Base-by-base conservation (phyloP, 2,797 vertebrate species). In the Pseudochirops cupreus region DNA sequence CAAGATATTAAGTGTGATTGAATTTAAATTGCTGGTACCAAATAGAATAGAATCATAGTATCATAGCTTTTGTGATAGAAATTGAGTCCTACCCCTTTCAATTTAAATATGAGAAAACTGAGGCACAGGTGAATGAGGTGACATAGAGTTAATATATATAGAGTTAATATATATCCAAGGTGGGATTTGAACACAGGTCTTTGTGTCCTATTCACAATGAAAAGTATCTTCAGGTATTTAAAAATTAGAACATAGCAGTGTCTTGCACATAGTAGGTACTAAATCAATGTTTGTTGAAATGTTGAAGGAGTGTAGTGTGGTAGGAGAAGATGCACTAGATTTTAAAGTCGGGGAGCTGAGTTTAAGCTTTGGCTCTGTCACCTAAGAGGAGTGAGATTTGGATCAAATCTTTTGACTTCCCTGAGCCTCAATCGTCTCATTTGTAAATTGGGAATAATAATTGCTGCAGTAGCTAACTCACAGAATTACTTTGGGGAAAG, bases 11-110 rank as follows among this genome's bases (percentile, higher is more conserved):
- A 55, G 91, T 10, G 56, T 16, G 24, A 21, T 0, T 26, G 24
- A 33, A 29, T 5, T 0, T 53, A 21, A 0, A 14, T 14, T 46
- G 82, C 59, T 46, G 24, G 3, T 16, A 0, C 11, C 11, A 1
- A 24, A 50, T 0, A 46, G 21, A 33, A 50, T 28, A 50, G 1
- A 0, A 26, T 11, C 6, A 26, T 26, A 87, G 74, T 21, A 87
- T 87, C 74, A 87, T 4, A 87, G 74, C 46, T 46, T 87, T 50
- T 50, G 39, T 87, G 21, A 87, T 46, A 26, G 9, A 46, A 11
- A 28, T 24, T 26, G 74, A 50, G 24, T 50, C 21, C 24, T 87
- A 46, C 31, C 6, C 18, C 74, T 87, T 87, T 87, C 39, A 87
- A 26, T 87, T 50, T 46, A 46, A 87, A 87, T 7, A 87, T 28